Base-by-base conservation (phyloP, 2,888 invertebrate genomes). In the Drosophila ezoana region DNA sequence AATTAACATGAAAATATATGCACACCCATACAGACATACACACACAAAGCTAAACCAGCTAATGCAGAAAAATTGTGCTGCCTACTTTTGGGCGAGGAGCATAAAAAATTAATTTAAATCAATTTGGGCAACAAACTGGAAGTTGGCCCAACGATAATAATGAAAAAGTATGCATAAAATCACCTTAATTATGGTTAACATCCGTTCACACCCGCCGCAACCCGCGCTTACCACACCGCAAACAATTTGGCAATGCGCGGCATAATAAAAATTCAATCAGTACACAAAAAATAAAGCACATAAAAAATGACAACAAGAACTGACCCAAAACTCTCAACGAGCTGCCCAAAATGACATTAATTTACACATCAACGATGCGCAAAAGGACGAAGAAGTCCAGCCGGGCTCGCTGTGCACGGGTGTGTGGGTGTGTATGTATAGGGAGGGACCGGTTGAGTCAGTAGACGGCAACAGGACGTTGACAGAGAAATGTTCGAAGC, bases 191-290 rank as follows among this genome's bases (percentile, higher is more conserved):
- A 89, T 83, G 82, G 62, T 81, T 72, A 52, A 69, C 84, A 79
- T 82, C 76, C 82, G 61, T 41, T 47, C 37, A 13, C 23, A 20
- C 58, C 43, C 33, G 35, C 11, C 32, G 13, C 56, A 37, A n/a
- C n/a, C 23, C 40, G 18, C 13, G 1, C 4, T 16, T 3, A 6
- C 11, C 28, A 14, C 56, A 35, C 33, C 43, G 47, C 81, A 66
- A 66, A 66, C 73, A 68, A 79, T 72, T 72, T 51, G 54, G 41
- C 41, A 62, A 58, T 52, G 72, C 72, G 41, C 45, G 70, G 66
- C 87, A 83, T 80, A 76, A 84, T 89, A 84, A 89, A 84, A 87
- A 89, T 84, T 84, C 89, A 84, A 89, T 84, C 87, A 83, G 84
- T 40, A 65, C 74, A 54, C 72, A 56, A 52, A 44, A 54, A 47